Percentiles rank a stretch among this genome's conserved stretches.
These are phyloP conservation scores for Porphyrio hochstetteri DNA, from an alignment of 2,113 vertebrate species.

Conservation along the genomic window DNA sequence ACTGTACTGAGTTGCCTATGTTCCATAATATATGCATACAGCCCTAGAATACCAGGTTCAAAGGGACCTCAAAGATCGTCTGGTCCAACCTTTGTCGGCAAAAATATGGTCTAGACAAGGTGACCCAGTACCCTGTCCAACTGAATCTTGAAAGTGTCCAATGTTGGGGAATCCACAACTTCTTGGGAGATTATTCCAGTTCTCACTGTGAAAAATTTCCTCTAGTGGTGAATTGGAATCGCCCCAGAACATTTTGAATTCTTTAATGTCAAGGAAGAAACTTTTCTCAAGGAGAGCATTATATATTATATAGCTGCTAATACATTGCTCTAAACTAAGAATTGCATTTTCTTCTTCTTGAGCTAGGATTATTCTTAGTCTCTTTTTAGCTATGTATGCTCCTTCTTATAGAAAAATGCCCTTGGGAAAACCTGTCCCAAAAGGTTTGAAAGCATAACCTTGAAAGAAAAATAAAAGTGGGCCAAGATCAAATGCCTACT, in stretches of 20 bases:
- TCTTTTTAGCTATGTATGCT: neutral
- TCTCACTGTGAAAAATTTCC: neutral
- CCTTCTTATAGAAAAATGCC: neutral
- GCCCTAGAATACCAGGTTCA: neutral
- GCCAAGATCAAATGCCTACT: neutral
- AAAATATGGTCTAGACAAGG: too few relatives aligned
- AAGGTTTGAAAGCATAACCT: neutral
- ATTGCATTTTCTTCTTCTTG: neutral
- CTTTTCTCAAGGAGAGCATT: neutral
- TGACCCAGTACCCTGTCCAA: too few relatives aligned
- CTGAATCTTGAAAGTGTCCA: too few relatives aligned
- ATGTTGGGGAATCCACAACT: too few relatives aligned
- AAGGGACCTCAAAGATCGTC: neutral
- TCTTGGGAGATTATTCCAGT: too few relatives aligned
- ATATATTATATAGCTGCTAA: neutral
- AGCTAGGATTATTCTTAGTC: neutral
- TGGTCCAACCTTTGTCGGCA: too few relatives aligned
- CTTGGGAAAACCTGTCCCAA: neutral
- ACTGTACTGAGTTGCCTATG: neutral
- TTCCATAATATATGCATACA: neutral
- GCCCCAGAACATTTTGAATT: neutral
- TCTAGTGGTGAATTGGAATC: neutral
- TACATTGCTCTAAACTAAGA: neutral
- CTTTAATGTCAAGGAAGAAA: neutral
- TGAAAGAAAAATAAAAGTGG: neutral